Percentiles rank a stretch among this genome's conserved stretches.
Evolutionary conservation across 2,888 invertebrate genomes (phyloP).

Genomic region (Eretmocerus hayati): DNA sequence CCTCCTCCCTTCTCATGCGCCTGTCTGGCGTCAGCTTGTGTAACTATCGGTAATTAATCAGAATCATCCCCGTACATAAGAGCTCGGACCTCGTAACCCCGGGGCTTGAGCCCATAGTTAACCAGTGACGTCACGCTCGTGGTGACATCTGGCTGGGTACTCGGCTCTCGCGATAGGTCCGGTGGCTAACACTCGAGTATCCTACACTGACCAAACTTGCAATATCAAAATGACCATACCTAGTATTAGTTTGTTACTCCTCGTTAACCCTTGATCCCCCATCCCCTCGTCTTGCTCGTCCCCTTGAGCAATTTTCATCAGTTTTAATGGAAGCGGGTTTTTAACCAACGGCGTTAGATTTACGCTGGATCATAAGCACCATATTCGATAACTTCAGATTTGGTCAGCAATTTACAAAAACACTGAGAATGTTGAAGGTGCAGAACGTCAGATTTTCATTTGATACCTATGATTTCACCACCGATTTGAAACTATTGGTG

Average conservation of each 20-base stretch:
- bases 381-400: too few relatives aligned
- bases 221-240: constrained; percentile 15
- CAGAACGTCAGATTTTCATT: too few relatives aligned
- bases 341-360: too few relatives aligned
- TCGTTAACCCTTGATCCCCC: not conserved
- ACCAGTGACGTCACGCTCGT: constrained; percentile 47
- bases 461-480: too few relatives aligned
- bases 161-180: not conserved
- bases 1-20: too few relatives aligned
- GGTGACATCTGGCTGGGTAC: constrained; percentile 40
- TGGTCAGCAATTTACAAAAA: too few relatives aligned
- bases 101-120: constrained; percentile 39
- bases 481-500: too few relatives aligned
- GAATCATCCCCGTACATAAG: constrained; percentile 38
- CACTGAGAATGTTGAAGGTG: too few relatives aligned
- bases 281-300: not conserved
- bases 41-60: constrained; percentile 48
- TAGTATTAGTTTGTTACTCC: not conserved
- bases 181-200: not conserved
- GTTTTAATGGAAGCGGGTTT: too few relatives aligned
- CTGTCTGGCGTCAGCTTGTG: constrained; percentile 45
- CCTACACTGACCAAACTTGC: not conserved
- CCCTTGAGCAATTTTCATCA: too few relatives aligned
- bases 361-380: too few relatives aligned
- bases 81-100: constrained; percentile 14